These are phyloP conservation scores for Cryptocephalus moraei DNA, from an alignment of 2,888 invertebrate genomes.

Conservation along the genomic window DNA sequence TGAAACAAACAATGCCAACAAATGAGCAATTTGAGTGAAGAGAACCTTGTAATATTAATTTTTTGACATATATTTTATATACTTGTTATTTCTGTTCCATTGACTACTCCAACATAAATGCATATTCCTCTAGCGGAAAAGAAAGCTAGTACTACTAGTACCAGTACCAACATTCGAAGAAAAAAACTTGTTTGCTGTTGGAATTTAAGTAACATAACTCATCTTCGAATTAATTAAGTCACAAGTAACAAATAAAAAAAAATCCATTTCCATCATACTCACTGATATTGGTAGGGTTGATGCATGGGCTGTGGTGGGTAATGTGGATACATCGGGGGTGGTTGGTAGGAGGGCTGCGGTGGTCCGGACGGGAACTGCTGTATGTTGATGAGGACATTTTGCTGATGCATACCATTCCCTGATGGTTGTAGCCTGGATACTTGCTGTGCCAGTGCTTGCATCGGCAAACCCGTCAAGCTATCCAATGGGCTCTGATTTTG, in stretches of 20 bases:
- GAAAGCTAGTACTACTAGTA: no score
- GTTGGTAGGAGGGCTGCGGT: slow-evolving; percentile 37
- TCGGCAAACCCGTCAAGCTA: slow-evolving; percentile 34
- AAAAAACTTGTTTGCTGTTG: no score
- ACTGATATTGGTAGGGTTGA: slow-evolving; percentile 33
- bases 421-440: slow-evolving; percentile 35
- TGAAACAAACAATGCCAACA: no score
- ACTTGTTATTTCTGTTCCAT: no score
- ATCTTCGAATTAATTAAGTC: no score
- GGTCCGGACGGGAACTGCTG: slow-evolving; percentile 49
- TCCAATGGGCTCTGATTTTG: slow-evolving; percentile 23
- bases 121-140: no score
- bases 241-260: neutral
- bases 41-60: no score
- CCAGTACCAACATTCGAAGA: no score
- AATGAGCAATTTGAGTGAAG: no score
- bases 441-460: slow-evolving; percentile 41
- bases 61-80: no score
- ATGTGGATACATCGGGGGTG: slow-evolving; percentile 37
- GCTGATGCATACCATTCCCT: slow-evolving; percentile 44
- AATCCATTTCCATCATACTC: slow-evolving; percentile 17
- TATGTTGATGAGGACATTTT: slow-evolving; percentile 55
- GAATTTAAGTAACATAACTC: no score
- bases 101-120: no score
- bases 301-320: slow-evolving; percentile 35